phyloP scores from a whole-genome alignment of 2,888 invertebrate genomes.

The Dryadula phaetusa region DNA sequence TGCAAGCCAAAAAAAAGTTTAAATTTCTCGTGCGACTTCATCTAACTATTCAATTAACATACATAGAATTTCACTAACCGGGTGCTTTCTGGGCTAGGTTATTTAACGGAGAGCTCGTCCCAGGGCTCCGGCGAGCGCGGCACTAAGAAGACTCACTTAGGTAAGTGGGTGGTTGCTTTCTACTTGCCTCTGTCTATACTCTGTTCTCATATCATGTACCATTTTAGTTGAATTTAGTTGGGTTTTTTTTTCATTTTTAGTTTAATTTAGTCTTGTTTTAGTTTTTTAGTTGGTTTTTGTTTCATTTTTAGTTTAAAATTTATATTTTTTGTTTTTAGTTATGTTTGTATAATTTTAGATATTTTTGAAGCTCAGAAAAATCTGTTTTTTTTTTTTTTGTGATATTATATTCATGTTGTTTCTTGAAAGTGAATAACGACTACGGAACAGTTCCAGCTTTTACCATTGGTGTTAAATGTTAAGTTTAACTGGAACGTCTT shows the following conservation, averaged over 20 bases:
- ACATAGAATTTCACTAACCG: conserved; percentile 65
- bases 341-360: too few species aligned
- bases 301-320: too few species aligned
- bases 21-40: neutral
- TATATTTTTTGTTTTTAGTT: too few species aligned
- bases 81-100: conserved; percentile 80
- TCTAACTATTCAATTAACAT: conserved; percentile 38
- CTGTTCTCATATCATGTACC: neutral
- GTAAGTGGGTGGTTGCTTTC: conserved; percentile 57
- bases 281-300: too few species aligned
- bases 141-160: conserved; percentile 55
- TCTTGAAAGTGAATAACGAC: too few species aligned
- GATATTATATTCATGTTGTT: too few species aligned
- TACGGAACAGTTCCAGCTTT: too few species aligned
- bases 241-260: neutral
- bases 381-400: too few species aligned
- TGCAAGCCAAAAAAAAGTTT: too few species aligned
- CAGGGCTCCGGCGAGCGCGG: conserved; percentile 67
- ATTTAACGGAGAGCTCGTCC: conserved; percentile 77
- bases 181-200: conserved; percentile 7
- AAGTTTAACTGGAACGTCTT: too few species aligned
- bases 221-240: neutral
- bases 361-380: too few species aligned
- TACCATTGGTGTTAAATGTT: too few species aligned
- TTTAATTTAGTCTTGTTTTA: neutral